Percentiles rank a stretch among this genome's conserved stretches.
These are phyloP conservation scores for Latrodectus hesperus DNA, from an alignment of 2,888 invertebrate genomes.

Conservation along the genomic window DNA sequence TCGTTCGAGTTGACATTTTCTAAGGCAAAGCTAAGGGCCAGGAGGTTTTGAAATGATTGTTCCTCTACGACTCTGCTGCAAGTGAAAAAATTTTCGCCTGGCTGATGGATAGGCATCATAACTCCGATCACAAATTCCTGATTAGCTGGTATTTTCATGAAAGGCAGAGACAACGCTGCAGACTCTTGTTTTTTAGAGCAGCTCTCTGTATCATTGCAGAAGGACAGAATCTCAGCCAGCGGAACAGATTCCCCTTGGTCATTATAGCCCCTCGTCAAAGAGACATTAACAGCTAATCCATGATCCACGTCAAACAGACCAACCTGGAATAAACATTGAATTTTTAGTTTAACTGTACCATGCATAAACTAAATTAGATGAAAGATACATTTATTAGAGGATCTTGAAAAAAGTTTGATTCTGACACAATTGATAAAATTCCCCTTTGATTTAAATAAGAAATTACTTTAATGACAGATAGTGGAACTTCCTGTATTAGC, in stretches of 20 bases:
- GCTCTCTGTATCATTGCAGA: slow-evolving; percentile 50
- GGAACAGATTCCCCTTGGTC: slow-evolving; percentile 20
- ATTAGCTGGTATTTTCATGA: slow-evolving; percentile 71
- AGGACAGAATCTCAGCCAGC: slow-evolving; percentile 34
- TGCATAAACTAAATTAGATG: no score
- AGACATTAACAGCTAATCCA: slow-evolving; percentile 50
- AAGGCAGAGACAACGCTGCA: slow-evolving; percentile 65
- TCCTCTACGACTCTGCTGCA: slow-evolving; percentile 75
- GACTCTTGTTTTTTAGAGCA: slow-evolving; percentile 40
- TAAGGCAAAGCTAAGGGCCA: slow-evolving; percentile 76
- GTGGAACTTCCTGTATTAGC: no score
- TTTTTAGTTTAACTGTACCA: not conserved
- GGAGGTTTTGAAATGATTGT: slow-evolving; percentile 74
- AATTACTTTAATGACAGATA: no score
- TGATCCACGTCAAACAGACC: slow-evolving; percentile 53
- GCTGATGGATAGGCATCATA: slow-evolving; percentile 72
- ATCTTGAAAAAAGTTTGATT: no score
- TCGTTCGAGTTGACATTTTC: slow-evolving; percentile 74
- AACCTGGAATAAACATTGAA: slow-evolving; percentile 17
- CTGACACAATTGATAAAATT: no score
- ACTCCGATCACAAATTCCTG: slow-evolving; percentile 72
- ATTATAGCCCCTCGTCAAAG: slow-evolving; percentile 46
- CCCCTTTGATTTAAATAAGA: no score
- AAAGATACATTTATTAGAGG: no score
- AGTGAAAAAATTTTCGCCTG: slow-evolving; percentile 72